Base-by-base conservation (phyloP, 2,113 vertebrate species). In the Buteo buteo region DNA sequence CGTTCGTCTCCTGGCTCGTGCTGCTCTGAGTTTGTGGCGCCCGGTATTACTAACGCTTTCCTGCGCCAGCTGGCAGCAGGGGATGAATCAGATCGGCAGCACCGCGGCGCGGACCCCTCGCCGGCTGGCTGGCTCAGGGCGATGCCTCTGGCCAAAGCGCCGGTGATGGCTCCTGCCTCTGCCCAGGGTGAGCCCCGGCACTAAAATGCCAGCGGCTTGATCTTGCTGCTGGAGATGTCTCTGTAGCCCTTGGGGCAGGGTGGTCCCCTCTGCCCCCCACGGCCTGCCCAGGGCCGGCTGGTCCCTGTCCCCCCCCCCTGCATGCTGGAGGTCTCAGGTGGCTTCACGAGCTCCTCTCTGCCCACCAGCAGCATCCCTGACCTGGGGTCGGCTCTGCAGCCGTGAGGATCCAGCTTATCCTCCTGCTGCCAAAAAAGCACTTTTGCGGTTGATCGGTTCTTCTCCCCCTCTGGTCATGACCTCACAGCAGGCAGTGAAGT, bases 51-150 rank as follows among this genome's bases (percentile, higher is more conserved):
- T 88, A 88, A 96, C 40, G 16, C 78, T 89, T 89, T 42, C 49
- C 73, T 70, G 77, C 22, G 74, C 96, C 94, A 97, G 94, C 91
- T 96, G 96, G 96, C 89, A 94, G 81, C 83, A 82, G 62, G 40
- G 78, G 58, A 89, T 93, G 95, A 94, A 94, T 94, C 95, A 95
- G 67, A 79, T 88, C 19, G 12, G 88, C 93, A 69, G 77, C 70
- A 69, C 61, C 83, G 31, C 7, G 5, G 57, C 0, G 0, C 3
- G 4, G 85, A 67, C 87, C 70, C 49, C 34, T 57, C 10, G 4
- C 24, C 3, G 29, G 49, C 54, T 2, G 1, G 29, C n/a, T 58
- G 16, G 38, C 82, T 47, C 8, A 7, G 58, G 66, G 52, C 3
- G 2, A 69, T 45, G 67, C 12, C 79, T 80, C 71, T 55, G 80